Evolutionary conservation across 2,888 invertebrate genomes (phyloP).

Genomic region (Rugalucina vietnamica): DNA sequence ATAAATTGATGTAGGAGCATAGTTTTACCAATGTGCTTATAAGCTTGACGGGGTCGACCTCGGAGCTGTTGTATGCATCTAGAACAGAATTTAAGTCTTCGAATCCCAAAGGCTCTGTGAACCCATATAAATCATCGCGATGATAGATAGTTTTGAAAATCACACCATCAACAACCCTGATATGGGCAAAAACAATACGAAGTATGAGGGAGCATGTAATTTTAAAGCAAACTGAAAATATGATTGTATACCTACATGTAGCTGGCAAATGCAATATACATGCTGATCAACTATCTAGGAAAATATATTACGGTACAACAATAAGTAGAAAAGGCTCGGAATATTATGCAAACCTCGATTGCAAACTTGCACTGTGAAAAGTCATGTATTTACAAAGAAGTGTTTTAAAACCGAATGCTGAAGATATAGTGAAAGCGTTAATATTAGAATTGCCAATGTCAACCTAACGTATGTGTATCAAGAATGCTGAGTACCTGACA

Average conservation of each 20-base stretch:
- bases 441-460: background rate
- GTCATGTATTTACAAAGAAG: no score
- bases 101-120: constrained; percentile 54
- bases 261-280: no score
- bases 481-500: no score
- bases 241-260: no score
- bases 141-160: constrained; percentile 33
- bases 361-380: no score
- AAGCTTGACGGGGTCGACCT: constrained; percentile 15
- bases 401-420: background rate
- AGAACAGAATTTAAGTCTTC: constrained; percentile 40
- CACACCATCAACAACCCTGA: background rate
- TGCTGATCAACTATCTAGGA: no score
- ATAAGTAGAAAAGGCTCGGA: no score
- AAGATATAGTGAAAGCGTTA: background rate
- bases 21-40: background rate
- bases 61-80: constrained; percentile 46
- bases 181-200: background rate
- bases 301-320: no score
- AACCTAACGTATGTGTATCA: background rate
- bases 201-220: no score
- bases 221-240: no score
- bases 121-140: constrained; percentile 44
- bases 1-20: background rate
- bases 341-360: no score